These are phyloP conservation scores for Parapsyche elsis DNA, from an alignment of 1,140 invertebrate genomes.

Conservation along the genomic window DNA sequence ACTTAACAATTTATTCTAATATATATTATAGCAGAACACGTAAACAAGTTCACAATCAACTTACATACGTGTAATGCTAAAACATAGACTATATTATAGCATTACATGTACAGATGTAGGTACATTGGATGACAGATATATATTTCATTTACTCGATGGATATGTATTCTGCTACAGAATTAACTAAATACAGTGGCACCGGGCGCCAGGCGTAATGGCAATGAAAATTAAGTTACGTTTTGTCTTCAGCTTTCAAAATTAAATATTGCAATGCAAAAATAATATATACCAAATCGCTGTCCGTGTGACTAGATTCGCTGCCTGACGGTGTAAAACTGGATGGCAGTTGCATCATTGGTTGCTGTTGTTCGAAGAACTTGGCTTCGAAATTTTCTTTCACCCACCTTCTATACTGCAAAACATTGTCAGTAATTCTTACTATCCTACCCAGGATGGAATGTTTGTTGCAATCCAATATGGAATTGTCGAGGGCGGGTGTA, in stretches of 20 bases:
- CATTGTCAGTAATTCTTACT: slow-evolving; percentile 92
- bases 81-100: too few relatives aligned
- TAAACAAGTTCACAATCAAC: too few relatives aligned
- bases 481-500: slow-evolving; percentile 70
- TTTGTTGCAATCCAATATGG: slow-evolving; percentile 67
- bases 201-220: too few relatives aligned
- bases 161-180: too few relatives aligned
- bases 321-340: slow-evolving; percentile 41
- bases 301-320: slow-evolving; percentile 48
- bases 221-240: too few relatives aligned
- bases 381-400: slow-evolving; percentile 74
- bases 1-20: too few relatives aligned
- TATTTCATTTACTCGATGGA: too few relatives aligned
- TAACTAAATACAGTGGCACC: too few relatives aligned
- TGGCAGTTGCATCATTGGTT: slow-evolving; percentile 31
- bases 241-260: background rate
- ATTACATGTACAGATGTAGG: too few relatives aligned
- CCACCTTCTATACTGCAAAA: slow-evolving; percentile 88
- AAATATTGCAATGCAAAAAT: background rate
- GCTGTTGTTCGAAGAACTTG: slow-evolving; percentile 61
- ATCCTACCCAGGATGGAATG: slow-evolving; percentile 85
- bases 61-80: too few relatives aligned
- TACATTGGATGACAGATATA: too few relatives aligned
- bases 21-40: too few relatives aligned
- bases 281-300: slow-evolving; percentile 50